These are phyloP conservation scores for Pseudococcus jackbeardsleyi DNA, from an alignment of 2,888 invertebrate genomes.

Conservation along the genomic window DNA sequence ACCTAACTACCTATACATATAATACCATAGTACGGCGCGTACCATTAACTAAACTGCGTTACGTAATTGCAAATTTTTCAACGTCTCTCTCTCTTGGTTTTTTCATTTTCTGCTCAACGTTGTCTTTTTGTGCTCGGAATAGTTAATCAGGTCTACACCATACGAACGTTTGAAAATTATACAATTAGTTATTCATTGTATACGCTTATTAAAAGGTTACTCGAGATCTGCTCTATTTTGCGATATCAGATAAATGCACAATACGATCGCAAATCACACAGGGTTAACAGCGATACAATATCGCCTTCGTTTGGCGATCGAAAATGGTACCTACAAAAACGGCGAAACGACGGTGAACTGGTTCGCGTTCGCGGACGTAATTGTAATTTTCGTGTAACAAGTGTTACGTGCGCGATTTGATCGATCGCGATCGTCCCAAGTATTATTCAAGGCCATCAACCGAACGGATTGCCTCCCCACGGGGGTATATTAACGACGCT, in stretches of 20 bases:
- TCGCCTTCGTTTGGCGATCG: background rate
- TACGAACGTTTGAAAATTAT: background rate
- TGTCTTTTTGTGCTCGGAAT: conserved; percentile 26
- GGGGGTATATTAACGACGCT: background rate
- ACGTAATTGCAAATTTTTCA: conserved; percentile 34
- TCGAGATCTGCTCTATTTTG: background rate
- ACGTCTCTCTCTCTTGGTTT: background rate
- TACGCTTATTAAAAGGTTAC: conserved; percentile 7
- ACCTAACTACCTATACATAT: background rate
- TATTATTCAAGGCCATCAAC: conserved; percentile 28
- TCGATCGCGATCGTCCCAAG: background rate
- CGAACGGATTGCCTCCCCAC: conserved; percentile 15
- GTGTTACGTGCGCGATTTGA: background rate
- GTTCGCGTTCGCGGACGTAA: conserved; percentile 13
- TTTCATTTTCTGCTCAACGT: background rate
- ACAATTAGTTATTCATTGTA: conserved; percentile 17
- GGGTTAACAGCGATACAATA: no score
- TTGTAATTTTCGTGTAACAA: background rate
- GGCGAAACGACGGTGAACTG: background rate
- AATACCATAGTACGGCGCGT: background rate
- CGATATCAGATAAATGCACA: background rate
- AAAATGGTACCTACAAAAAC: background rate
- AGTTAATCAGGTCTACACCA: background rate
- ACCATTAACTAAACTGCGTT: conserved; percentile 30
- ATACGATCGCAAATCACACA: background rate